phyloP scores from a whole-genome alignment of 2,113 vertebrate genomes.

The Tor tambroides region DNA sequence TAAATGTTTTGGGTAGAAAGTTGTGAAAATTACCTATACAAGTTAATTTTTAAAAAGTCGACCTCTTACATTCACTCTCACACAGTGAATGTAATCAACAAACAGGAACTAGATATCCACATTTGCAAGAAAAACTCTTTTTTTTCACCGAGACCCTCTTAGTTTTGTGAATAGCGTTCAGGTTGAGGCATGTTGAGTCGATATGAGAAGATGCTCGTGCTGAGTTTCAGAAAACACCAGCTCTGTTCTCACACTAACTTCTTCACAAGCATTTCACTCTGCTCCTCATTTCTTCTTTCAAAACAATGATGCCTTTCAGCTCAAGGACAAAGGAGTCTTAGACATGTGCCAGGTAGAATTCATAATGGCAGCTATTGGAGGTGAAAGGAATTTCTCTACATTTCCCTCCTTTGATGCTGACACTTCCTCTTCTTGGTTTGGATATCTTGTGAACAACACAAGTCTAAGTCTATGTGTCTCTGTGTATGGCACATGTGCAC shows the following conservation, averaged over 20 bases:
- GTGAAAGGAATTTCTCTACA: constrained; percentile 57
- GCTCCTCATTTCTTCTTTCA: constrained; percentile 48
- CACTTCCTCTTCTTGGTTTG: constrained; percentile 53
- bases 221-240: constrained; percentile 45
- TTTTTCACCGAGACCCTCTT: neutral
- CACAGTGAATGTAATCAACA: neutral
- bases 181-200: constrained; percentile 56
- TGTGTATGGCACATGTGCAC: neutral
- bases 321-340: constrained; percentile 57
- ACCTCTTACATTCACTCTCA: too few species aligned
- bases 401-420: constrained; percentile 59
- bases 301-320: constrained; percentile 46
- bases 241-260: constrained; percentile 51
- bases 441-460: constrained; percentile 41
- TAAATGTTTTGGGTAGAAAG: neutral
- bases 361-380: constrained; percentile 64
- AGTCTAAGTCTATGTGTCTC: constrained; percentile 7
- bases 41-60: neutral
- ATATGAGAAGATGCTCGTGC: constrained; percentile 47
- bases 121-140: neutral
- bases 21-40: neutral
- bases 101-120: neutral
- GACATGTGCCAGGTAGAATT: constrained; percentile 44
- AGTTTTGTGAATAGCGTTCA: constrained; percentile 40
- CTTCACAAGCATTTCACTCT: constrained; percentile 59